These are phyloP conservation scores for Zoroaster sp. DNA, from an alignment of 53 echinoderm and acorn worm genomes.

Conservation along the genomic window DNA sequence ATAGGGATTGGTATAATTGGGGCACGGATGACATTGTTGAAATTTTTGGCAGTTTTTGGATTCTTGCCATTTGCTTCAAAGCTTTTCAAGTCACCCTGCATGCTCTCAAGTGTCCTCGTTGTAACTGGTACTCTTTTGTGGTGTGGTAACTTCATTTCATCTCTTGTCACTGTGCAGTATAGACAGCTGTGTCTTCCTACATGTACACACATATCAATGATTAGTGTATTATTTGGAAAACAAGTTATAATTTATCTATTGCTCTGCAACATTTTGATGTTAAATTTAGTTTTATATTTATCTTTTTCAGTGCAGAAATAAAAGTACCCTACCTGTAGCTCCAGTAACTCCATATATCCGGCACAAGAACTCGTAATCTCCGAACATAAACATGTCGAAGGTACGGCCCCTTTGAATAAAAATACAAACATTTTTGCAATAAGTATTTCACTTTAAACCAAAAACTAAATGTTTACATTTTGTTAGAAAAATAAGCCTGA, in stretches of 20 bases:
- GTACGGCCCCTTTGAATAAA: background rate
- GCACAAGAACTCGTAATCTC: slow-evolving; percentile 26
- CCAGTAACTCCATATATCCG: slow-evolving; percentile 38
- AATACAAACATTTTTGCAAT: background rate
- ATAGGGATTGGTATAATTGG: background rate
- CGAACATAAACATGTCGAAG: slow-evolving; percentile 22
- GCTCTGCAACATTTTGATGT: background rate
- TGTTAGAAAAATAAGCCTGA: background rate
- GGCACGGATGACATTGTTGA: slow-evolving; percentile 26
- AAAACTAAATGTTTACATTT: background rate
- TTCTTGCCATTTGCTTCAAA: background rate
- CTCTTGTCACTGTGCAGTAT: slow-evolving; percentile 36
- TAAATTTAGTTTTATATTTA: background rate
- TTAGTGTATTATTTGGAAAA: background rate
- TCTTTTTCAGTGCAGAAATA: background rate
- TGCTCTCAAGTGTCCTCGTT: background rate
- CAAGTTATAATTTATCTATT: too few relatives aligned
- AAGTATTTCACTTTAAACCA: background rate
- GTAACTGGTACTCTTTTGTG: background rate
- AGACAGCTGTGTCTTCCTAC: slow-evolving; percentile 66
- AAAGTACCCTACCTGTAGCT: slow-evolving; percentile 16
- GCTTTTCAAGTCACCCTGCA: slow-evolving; percentile 13
- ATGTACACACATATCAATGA: background rate
- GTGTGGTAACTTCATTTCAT: background rate
- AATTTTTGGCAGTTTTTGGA: background rate